phyloP scores from a whole-genome alignment of 2,113 vertebrate species.

The Fulica atra region DNA sequence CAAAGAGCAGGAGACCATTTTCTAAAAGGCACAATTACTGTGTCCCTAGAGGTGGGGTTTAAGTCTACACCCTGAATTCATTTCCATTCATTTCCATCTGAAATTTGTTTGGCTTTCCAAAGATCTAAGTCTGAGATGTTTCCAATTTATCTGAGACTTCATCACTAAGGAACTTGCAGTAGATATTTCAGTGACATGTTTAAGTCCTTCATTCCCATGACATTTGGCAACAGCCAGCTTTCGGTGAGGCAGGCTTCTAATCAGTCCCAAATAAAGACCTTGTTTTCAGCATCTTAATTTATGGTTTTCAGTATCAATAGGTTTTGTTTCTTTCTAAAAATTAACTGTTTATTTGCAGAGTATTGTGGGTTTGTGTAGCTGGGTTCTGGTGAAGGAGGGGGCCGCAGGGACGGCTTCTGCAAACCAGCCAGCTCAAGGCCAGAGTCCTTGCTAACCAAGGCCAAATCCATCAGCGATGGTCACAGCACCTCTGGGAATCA shows the following conservation, averaged over 20 bases:
- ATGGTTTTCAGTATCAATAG: not conserved
- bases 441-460: no score
- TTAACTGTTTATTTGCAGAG: not conserved
- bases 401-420: no score
- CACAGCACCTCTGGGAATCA: no score
- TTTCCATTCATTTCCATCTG: slow-evolving; percentile 43
- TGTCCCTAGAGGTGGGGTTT: slow-evolving; percentile 37
- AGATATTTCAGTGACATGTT: not conserved
- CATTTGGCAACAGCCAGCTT: not conserved
- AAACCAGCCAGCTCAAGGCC: no score
- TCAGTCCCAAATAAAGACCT: not conserved
- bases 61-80: slow-evolving; percentile 13
- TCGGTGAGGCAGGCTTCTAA: not conserved
- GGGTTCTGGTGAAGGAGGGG: no score
- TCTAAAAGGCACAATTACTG: slow-evolving; percentile 37
- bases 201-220: not conserved
- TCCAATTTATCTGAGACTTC: slow-evolving; percentile 6
- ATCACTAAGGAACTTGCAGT: not conserved
- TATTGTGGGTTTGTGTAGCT: no score
- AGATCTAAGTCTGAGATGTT: not conserved
- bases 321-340: not conserved
- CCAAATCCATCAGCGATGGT: no score
- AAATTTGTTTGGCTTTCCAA: slow-evolving; percentile 25
- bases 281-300: not conserved
- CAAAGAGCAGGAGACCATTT: slow-evolving; percentile 8